Base-by-base conservation (phyloP, 2,113 vertebrate genomes). In the Cichladusa arquata region DNA sequence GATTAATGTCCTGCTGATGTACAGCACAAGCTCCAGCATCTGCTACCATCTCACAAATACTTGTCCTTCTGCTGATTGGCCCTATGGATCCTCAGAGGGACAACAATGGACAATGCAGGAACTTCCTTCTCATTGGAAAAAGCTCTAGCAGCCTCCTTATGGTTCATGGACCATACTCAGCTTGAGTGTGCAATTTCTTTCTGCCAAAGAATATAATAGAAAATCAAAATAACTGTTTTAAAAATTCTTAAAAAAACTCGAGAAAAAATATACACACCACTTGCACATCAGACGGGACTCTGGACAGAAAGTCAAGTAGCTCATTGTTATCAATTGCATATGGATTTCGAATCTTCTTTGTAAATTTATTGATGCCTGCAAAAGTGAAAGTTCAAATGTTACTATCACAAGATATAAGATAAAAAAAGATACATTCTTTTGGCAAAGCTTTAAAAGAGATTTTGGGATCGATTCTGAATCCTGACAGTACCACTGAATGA, bases 311-410 rank as follows among this genome's bases (percentile, higher is more conserved):
- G 98, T 99, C 99, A 60, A 99, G 98, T 86, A 99, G 97, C 97
- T 99, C 99, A 7, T 99, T 99, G 98, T 99, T 99, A 96, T 99
- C 99, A 85, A 99, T 99, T 92, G 98, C 98, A 97, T 99, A 99
- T 0, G 99, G 99, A 97, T 98, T 99, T 93, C 99, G 98, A 90
- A 99, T 98, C 97, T 99, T 99, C 98, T 99, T 99, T 87, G 99
- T 99, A 98, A 99, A 99, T 98, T 99, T 99, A 98, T 99, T 99
- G 93, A 99, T 99, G 70, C 99, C 99, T 99, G 92, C 72, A 97
- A 95, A 96, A 97, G 67, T 34, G 65, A 95, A 28, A 96, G 45
- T 87, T 97, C 34, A 96, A 62, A 67, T 16, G 44, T 95, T 92
- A 95, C 56, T 80, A 47, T 56, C 42, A 76, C 62, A 11, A 42